Percentiles rank a stretch among this genome's conserved stretches.
These are phyloP conservation scores for Perca fluviatilis DNA, from an alignment of 2,113 vertebrate species.

Conservation along the genomic window DNA sequence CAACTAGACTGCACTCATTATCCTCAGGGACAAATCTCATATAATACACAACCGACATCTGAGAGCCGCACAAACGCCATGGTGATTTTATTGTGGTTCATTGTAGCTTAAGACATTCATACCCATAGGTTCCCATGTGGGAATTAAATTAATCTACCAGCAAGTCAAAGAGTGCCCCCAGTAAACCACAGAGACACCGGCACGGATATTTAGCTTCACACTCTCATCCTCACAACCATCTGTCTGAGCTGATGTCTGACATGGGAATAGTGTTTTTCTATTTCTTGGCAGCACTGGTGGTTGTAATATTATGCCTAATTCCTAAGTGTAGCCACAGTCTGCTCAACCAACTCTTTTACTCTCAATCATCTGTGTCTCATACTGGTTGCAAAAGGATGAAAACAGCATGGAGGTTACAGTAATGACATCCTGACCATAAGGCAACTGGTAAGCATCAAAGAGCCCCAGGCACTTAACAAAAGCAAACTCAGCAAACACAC, in stretches of 20 bases:
- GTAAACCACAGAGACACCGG: conserved; percentile 23
- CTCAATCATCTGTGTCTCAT: not conserved
- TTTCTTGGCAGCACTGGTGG: not conserved
- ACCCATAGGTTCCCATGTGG: conserved; percentile 8
- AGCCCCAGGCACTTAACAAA: conserved; percentile 16
- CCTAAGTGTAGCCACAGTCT: not conserved
- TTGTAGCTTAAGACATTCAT: conserved; percentile 34
- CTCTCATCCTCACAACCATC: conserved; percentile 31
- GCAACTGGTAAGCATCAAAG: not conserved
- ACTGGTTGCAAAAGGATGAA: not conserved
- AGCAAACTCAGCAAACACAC: conserved; percentile 26
- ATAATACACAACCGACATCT: conserved; percentile 40
- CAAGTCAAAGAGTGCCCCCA: conserved; percentile 36
- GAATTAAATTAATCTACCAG: conserved; percentile 54
- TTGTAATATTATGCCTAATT: conserved; percentile 25
- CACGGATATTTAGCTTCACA: conserved; percentile 31
- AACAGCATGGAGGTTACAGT: conserved; percentile 10
- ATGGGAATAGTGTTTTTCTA: conserved; percentile 26
- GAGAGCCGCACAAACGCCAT: conserved; percentile 6
- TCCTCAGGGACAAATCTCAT: conserved; percentile 52
- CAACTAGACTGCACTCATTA: conserved; percentile 30
- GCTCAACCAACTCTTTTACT: not conserved
- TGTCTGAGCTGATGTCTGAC: conserved; percentile 43
- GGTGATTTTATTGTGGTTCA: conserved; percentile 30
- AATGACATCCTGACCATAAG: conserved; percentile 14